Percentiles rank a stretch among this genome's conserved stretches.
Conservation (phyloP, 2,888 invertebrate genomes). For the Dusona sp. region DNA sequence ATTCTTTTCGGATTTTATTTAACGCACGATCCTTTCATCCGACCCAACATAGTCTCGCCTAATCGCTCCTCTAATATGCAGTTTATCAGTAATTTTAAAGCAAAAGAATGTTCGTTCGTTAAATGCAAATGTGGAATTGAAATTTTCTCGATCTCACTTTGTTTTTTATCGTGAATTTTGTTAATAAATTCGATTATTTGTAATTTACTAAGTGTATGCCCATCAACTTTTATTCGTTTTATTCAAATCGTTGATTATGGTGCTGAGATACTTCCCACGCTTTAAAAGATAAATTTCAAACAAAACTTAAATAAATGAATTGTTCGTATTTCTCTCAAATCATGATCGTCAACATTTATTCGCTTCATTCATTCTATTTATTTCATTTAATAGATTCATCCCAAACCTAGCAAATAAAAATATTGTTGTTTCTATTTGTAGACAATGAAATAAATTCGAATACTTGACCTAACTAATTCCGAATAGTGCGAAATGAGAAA, state of each 20-base stretch:
- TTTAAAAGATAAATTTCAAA: too few species aligned
- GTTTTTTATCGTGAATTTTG: background rate
- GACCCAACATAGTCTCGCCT: background rate
- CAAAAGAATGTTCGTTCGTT: background rate
- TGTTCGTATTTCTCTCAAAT: background rate
- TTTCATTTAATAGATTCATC: background rate
- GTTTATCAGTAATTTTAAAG: background rate
- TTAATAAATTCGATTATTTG: too few species aligned
- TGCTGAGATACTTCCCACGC: too few species aligned
- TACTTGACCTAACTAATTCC: slow-evolving; percentile 2
- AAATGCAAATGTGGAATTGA: background rate
- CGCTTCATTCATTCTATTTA: background rate
- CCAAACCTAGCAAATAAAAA: background rate
- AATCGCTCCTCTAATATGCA: background rate
- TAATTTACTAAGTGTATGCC: too few species aligned
- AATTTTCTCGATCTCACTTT: background rate
- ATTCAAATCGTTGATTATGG: too few species aligned
- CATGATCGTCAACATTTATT: background rate
- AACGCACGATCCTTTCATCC: background rate
- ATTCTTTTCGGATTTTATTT: background rate
- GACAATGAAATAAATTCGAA: background rate
- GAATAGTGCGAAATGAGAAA: slow-evolving; percentile 30
- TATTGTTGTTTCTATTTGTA: background rate
- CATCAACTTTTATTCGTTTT: too few species aligned
- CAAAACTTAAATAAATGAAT: too few species aligned